Conservation (phyloP, 2,888 invertebrate species). For the Leucoptera coffeella region DNA sequence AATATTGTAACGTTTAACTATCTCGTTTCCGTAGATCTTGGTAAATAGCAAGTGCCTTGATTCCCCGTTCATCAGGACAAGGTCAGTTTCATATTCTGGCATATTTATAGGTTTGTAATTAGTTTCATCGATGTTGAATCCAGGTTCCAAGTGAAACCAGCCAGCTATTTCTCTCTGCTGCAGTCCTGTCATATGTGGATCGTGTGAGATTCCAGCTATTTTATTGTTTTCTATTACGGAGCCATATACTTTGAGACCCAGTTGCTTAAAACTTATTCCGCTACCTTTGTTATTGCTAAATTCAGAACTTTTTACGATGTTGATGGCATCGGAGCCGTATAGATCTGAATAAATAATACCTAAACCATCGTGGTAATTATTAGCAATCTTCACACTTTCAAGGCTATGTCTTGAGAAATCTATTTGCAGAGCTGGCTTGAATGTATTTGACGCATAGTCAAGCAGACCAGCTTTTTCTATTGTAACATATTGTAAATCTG, state of each 20-base stretch:
- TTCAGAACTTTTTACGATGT: slow-evolving; percentile 77
- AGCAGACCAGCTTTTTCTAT: slow-evolving; percentile 90
- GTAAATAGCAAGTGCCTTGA: slow-evolving; percentile 76
- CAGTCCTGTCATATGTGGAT: slow-evolving; percentile 76
- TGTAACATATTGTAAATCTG: slow-evolving; percentile 80
- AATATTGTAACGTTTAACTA: slow-evolving; percentile 54
- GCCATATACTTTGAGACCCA: slow-evolving; percentile 75
- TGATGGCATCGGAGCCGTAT: slow-evolving; percentile 76
- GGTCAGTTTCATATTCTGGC: slow-evolving; percentile 57
- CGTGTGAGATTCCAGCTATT: slow-evolving; percentile 85
- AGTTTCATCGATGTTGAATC: slow-evolving; percentile 59
- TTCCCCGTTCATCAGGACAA: slow-evolving; percentile 64
- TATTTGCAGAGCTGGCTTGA: slow-evolving; percentile 85
- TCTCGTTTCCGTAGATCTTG: slow-evolving; percentile 53
- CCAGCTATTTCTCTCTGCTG: slow-evolving; percentile 90
- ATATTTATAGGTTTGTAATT: slow-evolving; percentile 69
- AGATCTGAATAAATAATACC: slow-evolving; percentile 93
- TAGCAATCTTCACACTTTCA: slow-evolving; percentile 71
- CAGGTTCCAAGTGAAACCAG: slow-evolving; percentile 75
- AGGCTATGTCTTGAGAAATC: slow-evolving; percentile 79
- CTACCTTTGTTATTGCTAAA: slow-evolving; percentile 80
- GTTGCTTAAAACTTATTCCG: slow-evolving; percentile 83
- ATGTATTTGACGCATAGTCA: slow-evolving; percentile 83
- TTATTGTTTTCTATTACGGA: slow-evolving; percentile 78
- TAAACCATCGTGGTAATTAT: slow-evolving; percentile 89